phyloP scores from a whole-genome alignment of 2,113 vertebrate genomes.

The Nanorana parkeri region DNA sequence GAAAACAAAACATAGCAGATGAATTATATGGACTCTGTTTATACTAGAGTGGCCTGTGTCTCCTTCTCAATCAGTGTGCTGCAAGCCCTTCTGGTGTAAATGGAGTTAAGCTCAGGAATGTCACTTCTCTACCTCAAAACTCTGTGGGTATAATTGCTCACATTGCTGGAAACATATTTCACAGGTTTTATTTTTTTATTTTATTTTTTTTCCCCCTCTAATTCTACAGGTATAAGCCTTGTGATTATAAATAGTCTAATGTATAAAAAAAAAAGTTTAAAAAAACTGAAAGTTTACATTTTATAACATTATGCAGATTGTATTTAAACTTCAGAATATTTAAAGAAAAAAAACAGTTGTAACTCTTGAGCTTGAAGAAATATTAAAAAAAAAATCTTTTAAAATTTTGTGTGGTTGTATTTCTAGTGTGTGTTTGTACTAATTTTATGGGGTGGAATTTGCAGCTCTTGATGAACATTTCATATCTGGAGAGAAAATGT shows the following conservation, averaged over 20 bases:
- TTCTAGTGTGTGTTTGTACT: neutral
- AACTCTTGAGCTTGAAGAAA: slow-evolving; percentile 78
- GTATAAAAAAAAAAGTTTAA: slow-evolving; percentile 44
- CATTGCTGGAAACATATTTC: slow-evolving; percentile 49
- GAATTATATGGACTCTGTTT: slow-evolving; percentile 25
- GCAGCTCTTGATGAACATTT: too few relatives aligned
- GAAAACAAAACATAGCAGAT: slow-evolving; percentile 54
- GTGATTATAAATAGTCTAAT: slow-evolving; percentile 70
- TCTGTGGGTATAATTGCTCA: slow-evolving; percentile 47
- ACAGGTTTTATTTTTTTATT: slow-evolving; percentile 24
- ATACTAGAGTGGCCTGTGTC: neutral
- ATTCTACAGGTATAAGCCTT: slow-evolving; percentile 76
- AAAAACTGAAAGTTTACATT: slow-evolving; percentile 85
- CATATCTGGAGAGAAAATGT: too few relatives aligned
- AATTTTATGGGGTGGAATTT: neutral
- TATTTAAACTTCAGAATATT: slow-evolving; percentile 87
- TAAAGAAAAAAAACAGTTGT: slow-evolving; percentile 72
- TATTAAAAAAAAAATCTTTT: slow-evolving; percentile 72
- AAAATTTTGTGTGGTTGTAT: neutral
- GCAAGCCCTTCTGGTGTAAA: neutral
- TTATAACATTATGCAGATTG: slow-evolving; percentile 86
- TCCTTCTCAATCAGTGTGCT: neutral
- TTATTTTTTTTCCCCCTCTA: slow-evolving; percentile 66
- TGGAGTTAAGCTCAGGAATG: slow-evolving; percentile 55
- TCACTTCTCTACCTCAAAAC: slow-evolving; percentile 57